Evolutionary conservation across 2,113 vertebrate genomes (phyloP).

Genomic region (Sander lucioperca): DNA sequence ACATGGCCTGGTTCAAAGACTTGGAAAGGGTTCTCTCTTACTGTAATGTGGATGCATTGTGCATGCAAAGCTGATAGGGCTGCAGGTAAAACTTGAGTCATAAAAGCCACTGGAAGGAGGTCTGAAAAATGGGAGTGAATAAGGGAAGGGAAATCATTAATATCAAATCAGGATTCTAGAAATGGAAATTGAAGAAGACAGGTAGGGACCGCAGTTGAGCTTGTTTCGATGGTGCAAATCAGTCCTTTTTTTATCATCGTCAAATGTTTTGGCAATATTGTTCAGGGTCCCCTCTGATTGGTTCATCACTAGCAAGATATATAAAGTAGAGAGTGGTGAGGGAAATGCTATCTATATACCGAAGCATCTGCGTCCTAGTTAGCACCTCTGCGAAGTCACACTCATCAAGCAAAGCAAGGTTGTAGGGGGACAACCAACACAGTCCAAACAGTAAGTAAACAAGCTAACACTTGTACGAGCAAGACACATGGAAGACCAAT

Average conservation of each 20-base stretch:
- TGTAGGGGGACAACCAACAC: slow-evolving; percentile 69
- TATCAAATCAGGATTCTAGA: not conserved
- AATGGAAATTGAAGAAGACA: not conserved
- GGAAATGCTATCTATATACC: not conserved
- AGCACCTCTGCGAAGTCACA: slow-evolving; percentile 64
- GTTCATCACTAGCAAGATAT: not conserved
- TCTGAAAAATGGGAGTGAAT: not conserved
- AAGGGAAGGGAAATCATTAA: not conserved
- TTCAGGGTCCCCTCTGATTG: not conserved
- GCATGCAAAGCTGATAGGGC: not conserved
- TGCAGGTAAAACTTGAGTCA: not conserved
- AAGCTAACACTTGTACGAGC: slow-evolving; percentile 64
- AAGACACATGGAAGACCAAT: slow-evolving; percentile 39
- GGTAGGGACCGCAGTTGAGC: too few species aligned
- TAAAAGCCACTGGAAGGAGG: not conserved
- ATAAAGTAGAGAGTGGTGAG: not conserved
- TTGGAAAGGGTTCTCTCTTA: not conserved
- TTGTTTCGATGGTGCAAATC: not conserved
- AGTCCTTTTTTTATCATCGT: not conserved
- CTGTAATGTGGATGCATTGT: not conserved
- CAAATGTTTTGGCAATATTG: slow-evolving; percentile 22
- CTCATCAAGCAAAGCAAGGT: slow-evolving; percentile 71
- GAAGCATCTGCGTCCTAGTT: slow-evolving; percentile 55
- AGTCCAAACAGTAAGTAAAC: slow-evolving; percentile 71
- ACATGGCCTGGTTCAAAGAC: not conserved